phyloP scores from a whole-genome alignment of 2,888 invertebrate genomes.

The Ariolimax columbianus region DNA sequence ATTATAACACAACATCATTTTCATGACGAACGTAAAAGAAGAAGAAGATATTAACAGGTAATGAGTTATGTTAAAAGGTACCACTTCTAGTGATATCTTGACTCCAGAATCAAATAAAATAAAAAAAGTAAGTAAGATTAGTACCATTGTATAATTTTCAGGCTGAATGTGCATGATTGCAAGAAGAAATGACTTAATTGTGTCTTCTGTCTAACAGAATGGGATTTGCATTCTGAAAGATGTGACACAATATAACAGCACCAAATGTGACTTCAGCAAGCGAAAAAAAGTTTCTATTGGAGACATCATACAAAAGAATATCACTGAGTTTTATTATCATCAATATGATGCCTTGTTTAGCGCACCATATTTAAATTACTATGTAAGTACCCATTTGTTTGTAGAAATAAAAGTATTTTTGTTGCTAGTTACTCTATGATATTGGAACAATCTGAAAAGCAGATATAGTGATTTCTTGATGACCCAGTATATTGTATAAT shows the following conservation, averaged over 20 bases:
- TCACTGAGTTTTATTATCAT: slow-evolving; percentile 14
- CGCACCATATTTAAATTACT: slow-evolving; percentile 25
- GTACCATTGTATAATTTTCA: too few species aligned
- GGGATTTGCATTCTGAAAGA: slow-evolving; percentile 13
- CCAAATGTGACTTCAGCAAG: slow-evolving; percentile 36
- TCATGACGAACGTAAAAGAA: too few species aligned
- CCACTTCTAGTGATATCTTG: background rate
- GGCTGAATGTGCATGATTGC: too few species aligned
- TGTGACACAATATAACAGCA: background rate
- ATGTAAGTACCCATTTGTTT: slow-evolving; percentile 14
- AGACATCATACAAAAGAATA: slow-evolving; percentile 9
- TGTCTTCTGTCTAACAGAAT: background rate
- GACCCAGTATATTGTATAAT: too few species aligned
- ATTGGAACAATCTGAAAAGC: too few species aligned
- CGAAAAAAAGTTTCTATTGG: slow-evolving; percentile 16
- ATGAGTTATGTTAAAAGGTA: background rate
- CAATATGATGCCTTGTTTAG: background rate
- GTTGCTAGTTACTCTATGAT: too few species aligned
- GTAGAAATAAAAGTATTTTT: too few species aligned
- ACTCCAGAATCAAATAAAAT: too few species aligned
- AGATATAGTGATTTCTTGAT: too few species aligned
- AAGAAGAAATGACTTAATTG: too few species aligned
- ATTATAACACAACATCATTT: too few species aligned
- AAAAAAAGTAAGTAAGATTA: too few species aligned
- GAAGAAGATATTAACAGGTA: background rate